A percentile compares a stretch with the other conserved stretches of the same genome.
These are phyloP conservation scores for Helleia helle DNA, from an alignment of 2,888 invertebrate species.

Conservation along the genomic window DNA sequence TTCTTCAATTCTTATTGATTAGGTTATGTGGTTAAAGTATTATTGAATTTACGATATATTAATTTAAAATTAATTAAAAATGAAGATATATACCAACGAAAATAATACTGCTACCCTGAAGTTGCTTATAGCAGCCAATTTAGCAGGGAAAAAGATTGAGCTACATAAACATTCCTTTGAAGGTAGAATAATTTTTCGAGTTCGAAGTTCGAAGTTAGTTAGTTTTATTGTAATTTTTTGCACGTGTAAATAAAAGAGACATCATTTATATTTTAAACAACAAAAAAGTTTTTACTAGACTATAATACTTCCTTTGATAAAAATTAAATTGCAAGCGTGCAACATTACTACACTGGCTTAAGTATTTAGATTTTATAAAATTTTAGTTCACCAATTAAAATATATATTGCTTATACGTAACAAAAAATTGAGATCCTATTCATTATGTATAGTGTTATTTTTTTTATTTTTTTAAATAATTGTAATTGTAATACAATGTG, in stretches of 20 bases:
- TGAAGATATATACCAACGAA: conserved; percentile 83
- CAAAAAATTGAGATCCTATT: no score
- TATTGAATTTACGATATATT: background rate
- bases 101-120: conserved; percentile 86
- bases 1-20: conserved; percentile 5
- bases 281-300: conserved; percentile 4
- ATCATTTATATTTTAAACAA: background rate
- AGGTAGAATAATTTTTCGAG: conserved; percentile 75
- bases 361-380: no score
- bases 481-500: no score
- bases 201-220: no score
- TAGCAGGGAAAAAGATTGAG: conserved; percentile 72
- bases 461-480: no score
- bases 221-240: background rate
- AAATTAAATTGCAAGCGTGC: conserved; percentile 19
- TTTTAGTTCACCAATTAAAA: no score
- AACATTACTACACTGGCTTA: no score
- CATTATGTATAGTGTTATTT: no score
- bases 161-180: conserved; percentile 74
- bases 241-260: background rate
- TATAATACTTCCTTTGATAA: conserved; percentile 12
- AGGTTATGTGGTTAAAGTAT: conserved; percentile 9
- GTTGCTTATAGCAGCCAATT: conserved; percentile 79
- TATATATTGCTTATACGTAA: no score
- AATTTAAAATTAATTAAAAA: conserved; percentile 43